Evolutionary conservation across 2,113 vertebrate species (phyloP).

Genomic region (Trichomycterus rosablanca): DNA sequence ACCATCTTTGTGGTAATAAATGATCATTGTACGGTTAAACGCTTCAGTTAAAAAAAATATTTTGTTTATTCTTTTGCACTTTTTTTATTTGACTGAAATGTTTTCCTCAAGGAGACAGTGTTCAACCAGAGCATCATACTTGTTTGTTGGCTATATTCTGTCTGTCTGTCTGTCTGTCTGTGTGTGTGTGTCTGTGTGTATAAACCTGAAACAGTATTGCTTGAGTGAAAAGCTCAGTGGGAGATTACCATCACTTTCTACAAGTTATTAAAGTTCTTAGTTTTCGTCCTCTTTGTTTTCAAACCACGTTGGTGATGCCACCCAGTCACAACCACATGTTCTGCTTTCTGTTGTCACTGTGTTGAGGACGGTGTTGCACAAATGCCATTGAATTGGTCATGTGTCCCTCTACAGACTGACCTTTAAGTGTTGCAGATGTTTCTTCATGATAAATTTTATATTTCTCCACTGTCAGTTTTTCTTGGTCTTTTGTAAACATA

Average conservation of each 20-base stretch:
- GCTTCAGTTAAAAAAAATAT: too few species aligned
- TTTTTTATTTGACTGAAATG: not conserved
- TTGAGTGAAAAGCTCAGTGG: too few species aligned
- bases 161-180: too few species aligned
- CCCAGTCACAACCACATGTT: not conserved
- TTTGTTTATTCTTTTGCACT: not conserved
- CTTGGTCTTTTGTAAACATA: not conserved
- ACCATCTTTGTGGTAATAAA: too few species aligned
- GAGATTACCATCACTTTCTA: too few species aligned
- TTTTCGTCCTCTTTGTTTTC: not conserved
- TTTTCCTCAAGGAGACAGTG: not conserved
- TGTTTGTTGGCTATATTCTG: too few species aligned
- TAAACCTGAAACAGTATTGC: slow-evolving; percentile 9
- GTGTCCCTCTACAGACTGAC: slow-evolving; percentile 1
- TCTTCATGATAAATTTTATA: not conserved
- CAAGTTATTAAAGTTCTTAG: not conserved
- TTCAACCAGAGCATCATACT: not conserved
- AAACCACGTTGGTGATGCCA: slow-evolving; percentile 3
- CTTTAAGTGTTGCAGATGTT: not conserved
- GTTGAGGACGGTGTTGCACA: slow-evolving; percentile 13
- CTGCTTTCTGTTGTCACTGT: not conserved
- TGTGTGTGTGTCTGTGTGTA: too few species aligned
- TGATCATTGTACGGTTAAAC: too few species aligned
- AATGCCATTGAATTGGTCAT: slow-evolving; percentile 17
- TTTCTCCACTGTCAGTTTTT: not conserved